Percentiles rank a stretch among this genome's conserved stretches.
Evolutionary conservation across 2,888 invertebrate species (phyloP).

Genomic region (Kryphioiulus occultus): DNA sequence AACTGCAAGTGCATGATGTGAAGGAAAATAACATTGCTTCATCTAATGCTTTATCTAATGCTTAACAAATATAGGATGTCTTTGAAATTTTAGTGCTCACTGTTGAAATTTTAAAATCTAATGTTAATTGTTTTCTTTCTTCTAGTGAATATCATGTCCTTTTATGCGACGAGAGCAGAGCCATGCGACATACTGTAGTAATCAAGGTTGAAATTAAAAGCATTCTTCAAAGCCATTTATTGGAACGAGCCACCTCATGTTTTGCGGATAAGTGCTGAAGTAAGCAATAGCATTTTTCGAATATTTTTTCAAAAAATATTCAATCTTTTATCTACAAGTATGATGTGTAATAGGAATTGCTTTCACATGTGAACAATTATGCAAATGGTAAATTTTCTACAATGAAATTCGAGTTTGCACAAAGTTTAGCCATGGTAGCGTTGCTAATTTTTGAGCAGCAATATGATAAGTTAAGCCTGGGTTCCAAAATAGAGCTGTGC

Average conservation of each 20-base stretch:
- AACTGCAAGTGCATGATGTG: not conserved
- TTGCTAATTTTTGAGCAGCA: not conserved
- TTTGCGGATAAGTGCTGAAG: not conserved
- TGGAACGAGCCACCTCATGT: not conserved
- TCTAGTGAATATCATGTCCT: not conserved
- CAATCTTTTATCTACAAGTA: too few species aligned
- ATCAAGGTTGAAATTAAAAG: constrained; percentile 18
- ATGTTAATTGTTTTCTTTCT: not conserved
- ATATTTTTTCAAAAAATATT: too few species aligned
- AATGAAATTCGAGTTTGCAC: too few species aligned
- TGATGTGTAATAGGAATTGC: too few species aligned
- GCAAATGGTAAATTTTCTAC: too few species aligned
- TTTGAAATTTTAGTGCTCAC: not conserved
- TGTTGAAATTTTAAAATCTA: not conserved
- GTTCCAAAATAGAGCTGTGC: not conserved
- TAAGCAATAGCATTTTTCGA: not conserved
- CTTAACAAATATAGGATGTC: not conserved
- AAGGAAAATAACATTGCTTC: not conserved
- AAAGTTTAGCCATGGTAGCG: too few species aligned
- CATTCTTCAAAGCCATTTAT: not conserved
- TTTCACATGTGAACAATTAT: too few species aligned
- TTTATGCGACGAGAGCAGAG: not conserved
- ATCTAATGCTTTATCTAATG: not conserved
- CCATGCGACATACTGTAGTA: not conserved
- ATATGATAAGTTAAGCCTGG: not conserved